Conservation (phyloP, 2,113 vertebrate genomes). For the Felis chaus region DNA sequence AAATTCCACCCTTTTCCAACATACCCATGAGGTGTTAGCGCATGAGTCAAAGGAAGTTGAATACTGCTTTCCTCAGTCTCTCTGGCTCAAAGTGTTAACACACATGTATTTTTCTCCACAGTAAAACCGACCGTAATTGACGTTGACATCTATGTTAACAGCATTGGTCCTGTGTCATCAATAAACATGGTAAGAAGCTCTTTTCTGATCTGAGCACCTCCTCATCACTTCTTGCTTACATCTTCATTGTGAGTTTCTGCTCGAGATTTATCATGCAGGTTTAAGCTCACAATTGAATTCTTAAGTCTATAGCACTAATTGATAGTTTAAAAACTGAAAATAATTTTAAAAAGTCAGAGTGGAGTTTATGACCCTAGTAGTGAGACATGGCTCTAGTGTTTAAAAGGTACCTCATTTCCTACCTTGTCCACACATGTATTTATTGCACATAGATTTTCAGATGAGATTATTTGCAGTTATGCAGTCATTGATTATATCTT, state of each 20-base stretch:
- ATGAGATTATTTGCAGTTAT: neutral
- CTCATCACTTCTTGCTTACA: accelerated
- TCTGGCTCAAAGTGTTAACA: constrained; percentile 29
- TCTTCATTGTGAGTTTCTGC: neutral
- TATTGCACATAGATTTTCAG: accelerated
- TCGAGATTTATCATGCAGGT: neutral
- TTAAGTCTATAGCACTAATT: neutral
- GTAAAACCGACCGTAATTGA: constrained; percentile 96
- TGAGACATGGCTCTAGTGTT: neutral
- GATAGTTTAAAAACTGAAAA: neutral
- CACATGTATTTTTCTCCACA: constrained; percentile 80
- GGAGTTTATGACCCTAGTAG: neutral
- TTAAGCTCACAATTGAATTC: neutral
- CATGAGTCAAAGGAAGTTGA: neutral
- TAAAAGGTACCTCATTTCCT: neutral
- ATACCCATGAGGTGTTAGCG: accelerated
- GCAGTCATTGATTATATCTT: neutral
- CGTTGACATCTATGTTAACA: constrained; percentile 97
- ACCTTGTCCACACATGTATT: accelerated
- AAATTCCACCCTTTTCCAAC: neutral
- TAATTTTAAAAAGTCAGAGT: neutral
- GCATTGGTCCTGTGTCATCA: constrained; percentile 97
- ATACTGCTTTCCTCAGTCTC: neutral
- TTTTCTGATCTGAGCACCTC: neutral
- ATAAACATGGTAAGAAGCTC: constrained; percentile 95